Evolutionary conservation across 2,797 vertebrate species (phyloP).

Genomic region (Falco berigora): DNA sequence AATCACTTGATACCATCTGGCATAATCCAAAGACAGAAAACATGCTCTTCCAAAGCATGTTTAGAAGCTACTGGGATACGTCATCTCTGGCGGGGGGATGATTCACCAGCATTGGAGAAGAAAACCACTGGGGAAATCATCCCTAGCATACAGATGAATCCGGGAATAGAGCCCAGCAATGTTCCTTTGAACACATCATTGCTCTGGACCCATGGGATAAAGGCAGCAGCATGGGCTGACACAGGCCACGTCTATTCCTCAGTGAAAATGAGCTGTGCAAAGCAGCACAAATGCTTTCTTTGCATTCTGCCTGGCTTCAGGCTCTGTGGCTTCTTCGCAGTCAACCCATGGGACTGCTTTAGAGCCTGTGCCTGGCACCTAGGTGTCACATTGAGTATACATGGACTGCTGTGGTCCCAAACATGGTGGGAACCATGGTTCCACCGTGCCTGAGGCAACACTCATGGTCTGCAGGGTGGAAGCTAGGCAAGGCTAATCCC

Average conservation of each 20-base stretch:
- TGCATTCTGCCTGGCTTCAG: neutral
- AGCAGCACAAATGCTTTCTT: neutral
- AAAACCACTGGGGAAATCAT: slow-evolving; percentile 30
- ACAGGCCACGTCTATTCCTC: neutral
- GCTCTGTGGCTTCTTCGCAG: neutral
- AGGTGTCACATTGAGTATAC: neutral
- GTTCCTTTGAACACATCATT: neutral
- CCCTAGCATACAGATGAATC: neutral
- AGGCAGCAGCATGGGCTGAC: neutral
- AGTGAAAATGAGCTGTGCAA: neutral
- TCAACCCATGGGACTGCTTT: neutral
- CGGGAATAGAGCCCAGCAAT: neutral
- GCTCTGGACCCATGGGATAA: neutral
- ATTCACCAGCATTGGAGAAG: neutral
- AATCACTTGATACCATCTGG: slow-evolving; percentile 41
- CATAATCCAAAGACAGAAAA: slow-evolving; percentile 21
- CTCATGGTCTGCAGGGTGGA: neutral
- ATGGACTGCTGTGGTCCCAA: neutral
- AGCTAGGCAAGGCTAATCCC: neutral
- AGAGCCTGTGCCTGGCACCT: neutral
- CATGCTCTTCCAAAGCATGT: neutral
- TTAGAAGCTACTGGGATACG: neutral
- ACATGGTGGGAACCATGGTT: neutral
- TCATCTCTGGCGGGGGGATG: neutral
- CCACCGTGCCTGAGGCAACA: neutral